These are phyloP conservation scores for Onthophagus taurus DNA, from an alignment of 1,140 invertebrate genomes.

Conservation along the genomic window DNA sequence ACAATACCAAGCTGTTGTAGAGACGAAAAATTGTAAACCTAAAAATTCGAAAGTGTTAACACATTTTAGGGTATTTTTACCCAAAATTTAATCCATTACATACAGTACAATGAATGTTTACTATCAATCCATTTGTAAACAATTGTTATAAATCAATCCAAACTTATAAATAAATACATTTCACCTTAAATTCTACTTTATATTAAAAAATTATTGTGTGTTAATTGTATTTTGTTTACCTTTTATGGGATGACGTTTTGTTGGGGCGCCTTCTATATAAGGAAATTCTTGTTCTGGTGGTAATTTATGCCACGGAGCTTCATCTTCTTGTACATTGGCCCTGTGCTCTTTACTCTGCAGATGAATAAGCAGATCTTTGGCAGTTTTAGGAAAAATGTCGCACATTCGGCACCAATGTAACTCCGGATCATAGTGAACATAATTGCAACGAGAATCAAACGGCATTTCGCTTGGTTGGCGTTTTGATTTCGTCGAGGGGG, in stretches of 20 bases:
- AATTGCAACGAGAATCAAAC: slow-evolving; percentile 44
- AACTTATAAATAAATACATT: slow-evolving; percentile 5
- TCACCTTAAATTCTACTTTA: slow-evolving; percentile 9
- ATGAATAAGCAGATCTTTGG: slow-evolving; percentile 76
- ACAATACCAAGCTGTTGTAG: slow-evolving; percentile 81
- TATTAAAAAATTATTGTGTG: slow-evolving; percentile 10
- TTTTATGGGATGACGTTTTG: slow-evolving; percentile 69
- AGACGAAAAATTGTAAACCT: slow-evolving; percentile 77
- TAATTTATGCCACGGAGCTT: slow-evolving; percentile 66
- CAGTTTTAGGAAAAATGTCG: slow-evolving; percentile 74
- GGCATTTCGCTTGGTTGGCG: slow-evolving; percentile 19
- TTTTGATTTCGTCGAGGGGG: too few relatives aligned
- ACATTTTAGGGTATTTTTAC: not conserved
- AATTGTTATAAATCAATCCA: slow-evolving; percentile 7
- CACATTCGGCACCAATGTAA: slow-evolving; percentile 81
- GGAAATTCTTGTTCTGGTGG: slow-evolving; percentile 53
- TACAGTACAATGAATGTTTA: not conserved
- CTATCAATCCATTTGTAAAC: slow-evolving; percentile 1
- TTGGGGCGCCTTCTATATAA: slow-evolving; percentile 54
- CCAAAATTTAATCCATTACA: not conserved
- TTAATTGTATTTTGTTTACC: slow-evolving; percentile 39
- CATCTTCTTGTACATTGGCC: slow-evolving; percentile 49
- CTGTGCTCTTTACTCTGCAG: slow-evolving; percentile 68
- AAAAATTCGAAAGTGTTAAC: slow-evolving; percentile 24
- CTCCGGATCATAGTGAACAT: slow-evolving; percentile 77